Percentiles rank a stretch among this genome's conserved stretches.
Evolutionary conservation across 1,140 invertebrate genomes (phyloP).

Genomic region (Whitmania pigra): DNA sequence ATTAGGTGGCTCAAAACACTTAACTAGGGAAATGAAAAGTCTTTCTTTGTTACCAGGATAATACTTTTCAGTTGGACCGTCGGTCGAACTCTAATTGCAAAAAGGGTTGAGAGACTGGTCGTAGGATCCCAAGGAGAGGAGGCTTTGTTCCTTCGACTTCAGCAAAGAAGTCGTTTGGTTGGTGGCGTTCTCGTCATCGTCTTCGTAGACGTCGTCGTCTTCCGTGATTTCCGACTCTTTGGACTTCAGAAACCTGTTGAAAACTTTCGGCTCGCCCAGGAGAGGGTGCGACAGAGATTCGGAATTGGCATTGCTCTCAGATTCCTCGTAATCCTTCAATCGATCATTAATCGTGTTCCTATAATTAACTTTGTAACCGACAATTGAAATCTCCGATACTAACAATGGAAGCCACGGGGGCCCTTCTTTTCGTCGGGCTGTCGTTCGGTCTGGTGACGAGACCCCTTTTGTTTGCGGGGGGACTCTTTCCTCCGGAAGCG

Average conservation of each 20-base stretch:
- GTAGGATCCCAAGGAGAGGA: not conserved
- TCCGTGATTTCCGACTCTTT: not conserved
- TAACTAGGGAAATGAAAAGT: too few relatives aligned
- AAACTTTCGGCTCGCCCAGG: not conserved
- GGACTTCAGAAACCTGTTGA: not conserved
- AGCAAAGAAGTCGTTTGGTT: not conserved
- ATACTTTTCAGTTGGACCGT: too few relatives aligned
- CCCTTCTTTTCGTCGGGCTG: too few relatives aligned
- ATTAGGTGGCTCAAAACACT: too few relatives aligned
- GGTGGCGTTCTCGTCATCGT: not conserved
- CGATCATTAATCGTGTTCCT: too few relatives aligned
- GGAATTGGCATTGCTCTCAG: not conserved
- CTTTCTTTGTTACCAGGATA: too few relatives aligned
- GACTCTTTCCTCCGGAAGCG: too few relatives aligned
- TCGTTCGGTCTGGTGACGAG: too few relatives aligned
- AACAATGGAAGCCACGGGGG: too few relatives aligned
- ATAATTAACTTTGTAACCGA: too few relatives aligned
- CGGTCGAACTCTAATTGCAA: not conserved
- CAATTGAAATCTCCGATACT: too few relatives aligned
- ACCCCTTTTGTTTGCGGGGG: too few relatives aligned
- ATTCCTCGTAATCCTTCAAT: not conserved
- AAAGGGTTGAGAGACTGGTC: not conserved
- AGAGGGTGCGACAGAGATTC: not conserved
- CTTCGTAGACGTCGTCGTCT: not conserved
- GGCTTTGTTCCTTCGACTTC: conserved; percentile 1